Evolutionary conservation across 2,888 invertebrate species (phyloP).

Genomic region (Cataglyphis livida): DNA sequence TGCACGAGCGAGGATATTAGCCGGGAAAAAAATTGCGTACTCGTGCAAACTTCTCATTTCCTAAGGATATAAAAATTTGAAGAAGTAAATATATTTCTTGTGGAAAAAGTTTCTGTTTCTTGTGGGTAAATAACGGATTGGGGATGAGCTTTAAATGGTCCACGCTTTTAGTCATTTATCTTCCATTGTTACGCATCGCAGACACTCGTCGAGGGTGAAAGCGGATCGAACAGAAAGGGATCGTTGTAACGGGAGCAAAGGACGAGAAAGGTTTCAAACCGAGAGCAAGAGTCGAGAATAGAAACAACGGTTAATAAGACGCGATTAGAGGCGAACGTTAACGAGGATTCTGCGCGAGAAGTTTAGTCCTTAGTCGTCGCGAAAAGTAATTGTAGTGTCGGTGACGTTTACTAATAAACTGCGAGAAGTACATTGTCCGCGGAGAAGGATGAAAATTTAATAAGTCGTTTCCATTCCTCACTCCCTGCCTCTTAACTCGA

Average conservation of each 20-base stretch:
- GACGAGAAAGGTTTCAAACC: neutral
- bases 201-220: neutral
- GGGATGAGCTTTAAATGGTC: neutral
- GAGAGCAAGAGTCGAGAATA: neutral
- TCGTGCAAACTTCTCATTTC: neutral
- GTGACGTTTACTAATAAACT: neutral
- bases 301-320: conserved; percentile 4
- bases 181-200: neutral
- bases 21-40: neutral
- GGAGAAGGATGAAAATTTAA: conserved; percentile 36
- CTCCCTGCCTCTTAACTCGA: neutral
- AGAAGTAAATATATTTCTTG: neutral
- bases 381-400: neutral
- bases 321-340: conserved; percentile 12
- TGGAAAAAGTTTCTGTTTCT: neutral
- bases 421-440: neutral
- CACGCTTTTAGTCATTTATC: neutral
- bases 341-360: neutral
- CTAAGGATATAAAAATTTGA: neutral
- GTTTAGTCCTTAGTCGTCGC: neutral
- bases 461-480: neutral
- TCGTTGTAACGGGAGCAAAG: neutral
- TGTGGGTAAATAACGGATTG: neutral
- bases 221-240: neutral
- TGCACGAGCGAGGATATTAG: neutral